A percentile compares a stretch with the other conserved stretches of the same genome.
phyloP scores from a whole-genome alignment of 2,797 vertebrate species.

The Alauda arvensis region DNA sequence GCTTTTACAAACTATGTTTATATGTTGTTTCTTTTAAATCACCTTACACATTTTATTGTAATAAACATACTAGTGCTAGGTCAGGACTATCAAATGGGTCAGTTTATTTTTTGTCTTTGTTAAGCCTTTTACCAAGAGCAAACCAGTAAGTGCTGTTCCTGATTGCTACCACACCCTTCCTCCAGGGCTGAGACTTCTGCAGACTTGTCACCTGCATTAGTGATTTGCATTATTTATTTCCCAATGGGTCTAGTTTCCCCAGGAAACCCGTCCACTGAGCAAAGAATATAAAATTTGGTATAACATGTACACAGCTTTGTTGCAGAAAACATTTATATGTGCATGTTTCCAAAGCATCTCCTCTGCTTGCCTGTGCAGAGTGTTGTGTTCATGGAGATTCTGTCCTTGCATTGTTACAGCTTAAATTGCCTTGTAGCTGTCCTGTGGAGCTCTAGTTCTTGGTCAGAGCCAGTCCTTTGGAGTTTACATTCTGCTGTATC shows the following conservation, averaged over 20 bases:
- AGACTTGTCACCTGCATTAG: constrained; percentile 2
- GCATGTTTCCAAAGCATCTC: background rate
- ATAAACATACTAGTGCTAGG: background rate
- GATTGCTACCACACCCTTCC: constrained; percentile 36
- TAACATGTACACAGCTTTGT: background rate
- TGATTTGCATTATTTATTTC: constrained; percentile 25
- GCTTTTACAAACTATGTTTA: background rate
- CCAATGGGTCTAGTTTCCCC: background rate
- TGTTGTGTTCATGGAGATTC: background rate
- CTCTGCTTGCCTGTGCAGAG: background rate
- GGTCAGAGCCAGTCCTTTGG: background rate
- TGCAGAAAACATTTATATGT: background rate
- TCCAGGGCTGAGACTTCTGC: constrained; percentile 15
- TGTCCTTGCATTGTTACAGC: background rate
- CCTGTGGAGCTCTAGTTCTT: background rate
- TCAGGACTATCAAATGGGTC: background rate
- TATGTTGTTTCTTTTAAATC: background rate
- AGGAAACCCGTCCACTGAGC: constrained; percentile 14
- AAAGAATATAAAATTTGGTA: background rate
- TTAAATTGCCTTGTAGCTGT: background rate
- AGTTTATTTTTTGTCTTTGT: background rate
- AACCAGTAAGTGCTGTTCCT: constrained; percentile 6
- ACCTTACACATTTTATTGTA: background rate
- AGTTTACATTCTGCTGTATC: background rate
- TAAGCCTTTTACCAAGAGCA: background rate